phyloP scores from a whole-genome alignment of 2,797 vertebrate genomes.

The Taenioides sp. region DNA sequence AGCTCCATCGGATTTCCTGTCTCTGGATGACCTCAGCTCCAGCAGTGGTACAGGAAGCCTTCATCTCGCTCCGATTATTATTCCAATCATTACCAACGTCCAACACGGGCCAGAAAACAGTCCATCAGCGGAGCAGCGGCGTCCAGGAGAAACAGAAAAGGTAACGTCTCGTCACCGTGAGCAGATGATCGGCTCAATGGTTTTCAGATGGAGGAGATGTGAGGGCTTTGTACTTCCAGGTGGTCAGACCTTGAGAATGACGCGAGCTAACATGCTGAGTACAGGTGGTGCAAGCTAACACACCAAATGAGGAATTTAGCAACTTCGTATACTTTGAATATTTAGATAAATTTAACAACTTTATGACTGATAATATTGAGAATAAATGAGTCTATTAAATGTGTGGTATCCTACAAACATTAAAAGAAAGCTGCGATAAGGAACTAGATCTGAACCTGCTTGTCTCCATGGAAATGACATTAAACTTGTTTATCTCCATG shows the following conservation, averaged over 20 bases:
- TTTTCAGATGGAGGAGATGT: constrained; percentile 80
- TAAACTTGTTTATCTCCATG: no score
- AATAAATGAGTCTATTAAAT: no score
- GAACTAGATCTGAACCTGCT: no score
- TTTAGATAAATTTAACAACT: background rate
- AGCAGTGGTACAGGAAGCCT: constrained; percentile 25
- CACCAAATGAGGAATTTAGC: background rate
- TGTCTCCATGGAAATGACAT: no score
- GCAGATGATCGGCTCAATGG: constrained; percentile 73
- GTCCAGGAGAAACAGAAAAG: constrained; percentile 64
- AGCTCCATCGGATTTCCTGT: constrained; percentile 36
- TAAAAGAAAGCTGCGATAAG: no score
- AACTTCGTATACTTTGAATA: background rate
- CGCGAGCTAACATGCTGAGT: background rate
- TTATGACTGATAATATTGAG: background rate
- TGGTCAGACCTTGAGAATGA: constrained; percentile 45
- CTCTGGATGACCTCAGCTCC: constrained; percentile 49
- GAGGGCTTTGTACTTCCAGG: constrained; percentile 71
- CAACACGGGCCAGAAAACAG: constrained; percentile 66
- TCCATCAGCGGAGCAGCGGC: constrained; percentile 48
- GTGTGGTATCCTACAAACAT: no score
- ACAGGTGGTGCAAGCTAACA: background rate
- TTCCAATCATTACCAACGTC: constrained; percentile 65
- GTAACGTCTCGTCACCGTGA: constrained; percentile 60
- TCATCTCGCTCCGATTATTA: constrained; percentile 53